Evolutionary conservation across 2,888 invertebrate genomes (phyloP).

Genomic region (Archips xylosteana): DNA sequence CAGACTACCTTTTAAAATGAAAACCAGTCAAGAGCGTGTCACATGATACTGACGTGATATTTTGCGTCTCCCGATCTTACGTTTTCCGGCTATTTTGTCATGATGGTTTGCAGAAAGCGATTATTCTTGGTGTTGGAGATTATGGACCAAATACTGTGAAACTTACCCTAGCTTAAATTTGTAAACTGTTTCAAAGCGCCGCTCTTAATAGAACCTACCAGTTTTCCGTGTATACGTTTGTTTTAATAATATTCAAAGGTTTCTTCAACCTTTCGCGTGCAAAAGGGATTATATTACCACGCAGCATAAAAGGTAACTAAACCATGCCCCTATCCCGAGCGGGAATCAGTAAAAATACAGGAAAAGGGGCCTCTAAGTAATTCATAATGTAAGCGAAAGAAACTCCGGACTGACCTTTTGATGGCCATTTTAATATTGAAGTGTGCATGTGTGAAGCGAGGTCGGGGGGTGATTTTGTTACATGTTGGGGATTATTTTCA

Average conservation of each 20-base stretch:
- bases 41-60: too few relatives aligned
- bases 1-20: too few relatives aligned
- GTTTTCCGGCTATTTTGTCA: too few relatives aligned
- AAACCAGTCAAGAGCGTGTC: too few relatives aligned
- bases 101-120: too few relatives aligned
- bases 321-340: conserved; percentile 4
- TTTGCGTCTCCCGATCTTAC: too few relatives aligned
- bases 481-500: too few relatives aligned
- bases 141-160: too few relatives aligned
- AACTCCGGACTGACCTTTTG: conserved; percentile 45
- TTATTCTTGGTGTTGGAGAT: too few relatives aligned
- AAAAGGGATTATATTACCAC: conserved; percentile 31
- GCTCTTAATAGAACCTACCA: background rate
- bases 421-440: conserved; percentile 47
- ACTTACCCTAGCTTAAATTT: background rate
- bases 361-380: conserved; percentile 44
- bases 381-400: conserved; percentile 45
- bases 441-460: conserved; percentile 24
- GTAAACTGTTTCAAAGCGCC: background rate
- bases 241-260: conserved; percentile 27
- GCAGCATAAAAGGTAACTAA: conserved; percentile 2
- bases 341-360: conserved; percentile 37
- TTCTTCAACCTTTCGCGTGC: background rate
- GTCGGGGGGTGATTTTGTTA: background rate
- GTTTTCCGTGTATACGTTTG: background rate